phyloP scores from a whole-genome alignment of 2,888 invertebrate species.

The Nephrotoma appendiculata region DNA sequence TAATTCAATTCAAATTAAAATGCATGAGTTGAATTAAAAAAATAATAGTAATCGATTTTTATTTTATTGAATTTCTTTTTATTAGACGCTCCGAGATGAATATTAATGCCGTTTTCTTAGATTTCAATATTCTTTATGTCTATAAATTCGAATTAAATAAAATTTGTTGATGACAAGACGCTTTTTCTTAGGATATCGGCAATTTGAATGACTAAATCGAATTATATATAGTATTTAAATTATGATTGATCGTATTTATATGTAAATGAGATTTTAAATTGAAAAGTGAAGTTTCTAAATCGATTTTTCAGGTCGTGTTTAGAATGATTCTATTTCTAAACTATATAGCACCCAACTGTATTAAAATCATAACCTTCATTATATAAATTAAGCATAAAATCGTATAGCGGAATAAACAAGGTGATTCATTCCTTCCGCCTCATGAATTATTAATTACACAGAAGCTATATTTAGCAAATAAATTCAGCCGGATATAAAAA shows the following conservation, averaged over 20 bases:
- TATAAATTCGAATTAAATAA: not conserved
- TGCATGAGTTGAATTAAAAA: not conserved
- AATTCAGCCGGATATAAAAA: not conserved
- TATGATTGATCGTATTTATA: not conserved
- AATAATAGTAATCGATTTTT: not conserved
- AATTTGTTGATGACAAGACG: not conserved
- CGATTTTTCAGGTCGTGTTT: not conserved
- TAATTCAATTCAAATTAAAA: not conserved
- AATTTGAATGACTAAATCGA: not conserved
- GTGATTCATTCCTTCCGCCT: not conserved
- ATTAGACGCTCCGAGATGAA: not conserved
- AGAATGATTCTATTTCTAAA: no score
- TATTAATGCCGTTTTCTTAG: not conserved
- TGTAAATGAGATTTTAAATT: not conserved
- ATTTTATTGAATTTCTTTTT: not conserved
- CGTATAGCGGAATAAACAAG: not conserved
- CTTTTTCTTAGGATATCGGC: not conserved
- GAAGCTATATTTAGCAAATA: not conserved
- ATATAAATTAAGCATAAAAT: not conserved
- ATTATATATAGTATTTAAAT: not conserved
- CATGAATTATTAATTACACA: not conserved
- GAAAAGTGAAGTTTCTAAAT: not conserved
- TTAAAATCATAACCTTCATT: not conserved
- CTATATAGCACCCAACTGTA: not conserved
- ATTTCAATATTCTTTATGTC: not conserved